Evolutionary conservation across 2,113 vertebrate species (phyloP).

Genomic region (Ranitomeya variabilis): DNA sequence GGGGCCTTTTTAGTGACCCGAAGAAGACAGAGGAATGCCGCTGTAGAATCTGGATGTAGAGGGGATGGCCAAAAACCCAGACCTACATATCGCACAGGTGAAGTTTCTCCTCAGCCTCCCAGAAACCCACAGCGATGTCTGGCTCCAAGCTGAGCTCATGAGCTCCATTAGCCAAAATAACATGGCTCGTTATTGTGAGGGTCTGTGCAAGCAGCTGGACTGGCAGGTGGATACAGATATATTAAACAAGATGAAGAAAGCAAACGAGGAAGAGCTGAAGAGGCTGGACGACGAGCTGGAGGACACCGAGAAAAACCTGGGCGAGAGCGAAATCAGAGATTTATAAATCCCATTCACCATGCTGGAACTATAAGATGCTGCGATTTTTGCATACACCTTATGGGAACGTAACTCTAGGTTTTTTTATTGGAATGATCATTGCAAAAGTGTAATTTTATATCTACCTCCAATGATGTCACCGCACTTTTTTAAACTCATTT

Average conservation of each 20-base stretch:
- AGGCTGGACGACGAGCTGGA: slow-evolving; percentile 88
- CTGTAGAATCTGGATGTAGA: slow-evolving; percentile 94
- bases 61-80: slow-evolving; percentile 95
- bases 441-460: too few relatives aligned
- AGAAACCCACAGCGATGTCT: slow-evolving; percentile 82
- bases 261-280: slow-evolving; percentile 91
- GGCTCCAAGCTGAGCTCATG: slow-evolving; percentile 90
- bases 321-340: slow-evolving; percentile 95
- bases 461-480: too few relatives aligned
- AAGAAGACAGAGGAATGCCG: slow-evolving; percentile 78
- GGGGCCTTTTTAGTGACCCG: not conserved
- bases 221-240: slow-evolving; percentile 88
- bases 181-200: slow-evolving; percentile 94
- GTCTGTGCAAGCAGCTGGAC: slow-evolving; percentile 91
- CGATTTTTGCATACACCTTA: too few relatives aligned
- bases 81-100: slow-evolving; percentile 93
- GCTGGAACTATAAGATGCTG: too few relatives aligned
- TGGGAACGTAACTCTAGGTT: too few relatives aligned
- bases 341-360: too few relatives aligned
- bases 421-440: too few relatives aligned
- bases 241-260: slow-evolving; percentile 91
- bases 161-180: slow-evolving; percentile 88
- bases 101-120: slow-evolving; percentile 91
- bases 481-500: too few relatives aligned
- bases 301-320: slow-evolving; percentile 92